Base-by-base conservation (phyloP, 2,888 invertebrate species). In the Ephialtes manifestator region DNA sequence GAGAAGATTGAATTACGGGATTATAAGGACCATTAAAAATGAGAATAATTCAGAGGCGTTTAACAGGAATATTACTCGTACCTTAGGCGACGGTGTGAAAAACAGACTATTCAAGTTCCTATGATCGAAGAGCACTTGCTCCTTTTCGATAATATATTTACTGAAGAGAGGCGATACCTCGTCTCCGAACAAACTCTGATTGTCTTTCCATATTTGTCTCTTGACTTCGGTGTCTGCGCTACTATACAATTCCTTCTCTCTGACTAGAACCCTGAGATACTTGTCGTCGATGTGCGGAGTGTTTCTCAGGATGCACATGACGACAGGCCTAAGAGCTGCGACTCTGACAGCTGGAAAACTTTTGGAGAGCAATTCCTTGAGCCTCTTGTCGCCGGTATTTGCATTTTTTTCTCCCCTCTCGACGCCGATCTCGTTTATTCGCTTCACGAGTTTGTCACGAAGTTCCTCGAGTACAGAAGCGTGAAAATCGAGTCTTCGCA, bases 121-220 rank as follows among this genome's bases (percentile, higher is more conserved):
- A 93, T 98, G 98, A 93, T 98, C 98, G 94, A 98, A 99, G 39
- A 99, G 94, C 24, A 98, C 96, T 93, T 97, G 97, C 93, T 99
- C 99, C 92, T 99, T 99, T 93, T 98, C 98, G 88, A 97, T 96
- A 58, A 98, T 98, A 90, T 99, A 99, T 92, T 98, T 97, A 89
- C 98, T 98, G 39, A 99, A 95, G 43, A 99, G 94, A 0, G 99
- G 99, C 0, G 99, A 99, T 0, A 99, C 99, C 95, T 99, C 99
- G 94, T 99, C 99, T 18, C 99, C 99, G 95, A 99, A 99, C 39
- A 99, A 94, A 0, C 98, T 97, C 93, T 99, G 99, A 94, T 99
- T 99, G 91, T 99, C 98, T 91, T 98, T 97, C 99, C 99, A 99
- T 90, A 99, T 99, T 93, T 99, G 99, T 58, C 99, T 95, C 93